Conservation (phyloP, 2,888 invertebrate species). For the Leptarthrus brevirostris region DNA sequence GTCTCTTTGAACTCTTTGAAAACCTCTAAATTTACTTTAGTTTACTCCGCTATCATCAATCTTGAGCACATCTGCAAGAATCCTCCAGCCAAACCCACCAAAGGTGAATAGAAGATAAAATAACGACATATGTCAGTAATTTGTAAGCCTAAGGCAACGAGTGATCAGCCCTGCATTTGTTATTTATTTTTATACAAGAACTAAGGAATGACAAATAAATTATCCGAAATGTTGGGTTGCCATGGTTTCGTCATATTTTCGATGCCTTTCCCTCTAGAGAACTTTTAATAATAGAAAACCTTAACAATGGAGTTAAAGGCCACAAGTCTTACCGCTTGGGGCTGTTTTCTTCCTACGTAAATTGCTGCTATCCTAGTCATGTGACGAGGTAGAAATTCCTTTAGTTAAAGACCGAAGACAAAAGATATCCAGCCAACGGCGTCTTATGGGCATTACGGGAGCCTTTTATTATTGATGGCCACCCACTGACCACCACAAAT, state of each 20-base stretch:
- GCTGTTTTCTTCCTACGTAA: conserved; percentile 4
- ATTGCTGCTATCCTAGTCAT: background rate
- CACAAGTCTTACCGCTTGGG: conserved; percentile 15
- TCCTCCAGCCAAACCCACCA: too few relatives aligned
- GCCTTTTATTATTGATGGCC: conserved; percentile 33
- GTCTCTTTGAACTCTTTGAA: too few relatives aligned
- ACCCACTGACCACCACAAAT: conserved; percentile 4
- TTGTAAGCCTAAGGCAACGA: conserved; percentile 5
- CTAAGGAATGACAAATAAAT: conserved; percentile 31
- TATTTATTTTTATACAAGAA: conserved; percentile 33
- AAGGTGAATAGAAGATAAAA: conserved; percentile 10
- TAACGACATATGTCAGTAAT: conserved; percentile 32
- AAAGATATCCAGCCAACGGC: conserved; percentile 12
- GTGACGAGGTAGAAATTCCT: conserved; percentile 9
- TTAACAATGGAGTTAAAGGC: conserved; percentile 20
- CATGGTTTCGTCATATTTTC: conserved; percentile 6
- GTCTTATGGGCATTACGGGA: conserved; percentile 24
- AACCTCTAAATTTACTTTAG: too few relatives aligned
- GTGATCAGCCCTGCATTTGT: conserved; percentile 25
- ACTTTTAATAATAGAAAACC: conserved; percentile 28
- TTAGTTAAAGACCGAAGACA: conserved; percentile 7
- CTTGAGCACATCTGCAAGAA: too few relatives aligned
- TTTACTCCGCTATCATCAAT: too few relatives aligned
- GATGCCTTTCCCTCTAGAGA: background rate
- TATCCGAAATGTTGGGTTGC: conserved; percentile 19